Base-by-base conservation (phyloP, 2,797 vertebrate genomes). In the Atherinosoma microstoma region DNA sequence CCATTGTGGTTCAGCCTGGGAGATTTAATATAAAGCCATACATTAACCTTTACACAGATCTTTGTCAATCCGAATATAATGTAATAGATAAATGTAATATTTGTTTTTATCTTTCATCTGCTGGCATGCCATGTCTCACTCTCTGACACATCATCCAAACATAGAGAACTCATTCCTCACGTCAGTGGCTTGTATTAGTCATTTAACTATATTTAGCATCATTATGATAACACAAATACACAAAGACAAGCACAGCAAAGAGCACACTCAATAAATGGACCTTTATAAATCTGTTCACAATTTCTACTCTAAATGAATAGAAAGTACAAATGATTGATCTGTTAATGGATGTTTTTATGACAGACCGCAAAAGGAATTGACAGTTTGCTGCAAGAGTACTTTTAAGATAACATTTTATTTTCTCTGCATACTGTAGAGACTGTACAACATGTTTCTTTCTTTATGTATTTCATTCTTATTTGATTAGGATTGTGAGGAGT, bases 161-260 rank as follows among this genome's bases (percentile, higher is more conserved):
- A 76, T 18, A 65, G 45, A 80, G 73, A 77, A 70, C 70, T 81
- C 73, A 76, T 58, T 66, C 73, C 83, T 70, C 36, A 36, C 66
- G 83, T 70, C 24, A 73, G 74, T 76, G 45, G 77, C 67, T 75
- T 75, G 67, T 59, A 56, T 91, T 91, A 90, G 87, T 91, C 87
- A 93, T 84, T 79, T 73, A 67, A 64, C 73, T 92, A 91, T 83
- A 84, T 91, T 87, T 92, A 89, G 88, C 73, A 53, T 67, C 24
- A 30, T 71, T 64, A 58, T 54, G 71, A 38, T 79, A 67, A 84
- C 67, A 82, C 67, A 81, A 27, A 78, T 61, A 36, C 66, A 67
- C 38, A 80, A 42, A 72, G 29, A n/a, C 58, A 76, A 53, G 51
- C 59, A 70, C 7, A 53, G 36, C 67, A 20, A 59, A 58, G 58